phyloP scores from a whole-genome alignment of 2,888 invertebrate genomes.

The Tenodera sinensis region DNA sequence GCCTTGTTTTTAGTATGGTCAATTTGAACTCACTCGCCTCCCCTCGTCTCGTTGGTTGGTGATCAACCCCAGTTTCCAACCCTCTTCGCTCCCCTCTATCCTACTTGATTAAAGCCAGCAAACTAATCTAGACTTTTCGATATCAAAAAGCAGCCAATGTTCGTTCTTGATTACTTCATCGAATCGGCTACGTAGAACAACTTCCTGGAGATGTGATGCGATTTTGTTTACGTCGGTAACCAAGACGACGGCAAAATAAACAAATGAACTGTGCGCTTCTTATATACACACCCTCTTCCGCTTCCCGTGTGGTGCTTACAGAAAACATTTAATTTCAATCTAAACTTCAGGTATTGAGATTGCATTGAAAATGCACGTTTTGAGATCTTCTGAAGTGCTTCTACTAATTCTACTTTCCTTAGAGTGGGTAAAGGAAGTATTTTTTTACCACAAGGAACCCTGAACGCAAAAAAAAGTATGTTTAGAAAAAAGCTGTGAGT shows the following conservation, averaged over 20 bases:
- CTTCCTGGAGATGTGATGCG: not conserved
- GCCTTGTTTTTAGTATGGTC: conserved; percentile 8
- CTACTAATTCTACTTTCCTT: no score
- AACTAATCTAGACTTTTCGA: conserved; percentile 28
- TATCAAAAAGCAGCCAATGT: conserved; percentile 27
- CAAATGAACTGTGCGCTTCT: no score
- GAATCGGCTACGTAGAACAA: not conserved
- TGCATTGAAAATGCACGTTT: no score
- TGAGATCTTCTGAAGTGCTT: no score
- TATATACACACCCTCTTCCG: no score
- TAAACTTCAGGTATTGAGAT: no score
- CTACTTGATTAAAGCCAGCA: conserved; percentile 22
- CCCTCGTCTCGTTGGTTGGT: not conserved
- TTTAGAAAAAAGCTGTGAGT: no score
- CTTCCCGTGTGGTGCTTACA: no score
- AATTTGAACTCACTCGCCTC: not conserved
- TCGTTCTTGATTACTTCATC: conserved; percentile 25
- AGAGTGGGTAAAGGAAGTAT: no score
- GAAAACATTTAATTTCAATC: no score
- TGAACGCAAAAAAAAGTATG: no score
- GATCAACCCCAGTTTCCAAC: not conserved
- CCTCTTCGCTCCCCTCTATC: not conserved
- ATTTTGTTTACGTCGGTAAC: not conserved
- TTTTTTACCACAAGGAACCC: no score
- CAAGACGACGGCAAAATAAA: not conserved